Evolutionary conservation across 2,113 vertebrate species (phyloP).

Genomic region (Rallus limicola): DNA sequence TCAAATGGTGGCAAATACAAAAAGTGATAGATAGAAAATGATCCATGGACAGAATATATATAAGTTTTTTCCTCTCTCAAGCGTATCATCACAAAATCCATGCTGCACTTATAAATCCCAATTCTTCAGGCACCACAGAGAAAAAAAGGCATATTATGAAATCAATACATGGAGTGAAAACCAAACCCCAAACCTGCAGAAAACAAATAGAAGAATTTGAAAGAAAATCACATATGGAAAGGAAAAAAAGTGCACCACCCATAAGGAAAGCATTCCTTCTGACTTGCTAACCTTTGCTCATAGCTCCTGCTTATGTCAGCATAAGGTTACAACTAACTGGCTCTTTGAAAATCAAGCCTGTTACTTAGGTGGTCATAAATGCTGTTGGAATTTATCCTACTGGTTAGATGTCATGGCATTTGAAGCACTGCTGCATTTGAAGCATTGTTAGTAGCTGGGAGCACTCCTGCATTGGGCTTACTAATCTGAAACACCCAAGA

Average conservation of each 20-base stretch:
- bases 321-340: neutral
- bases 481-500: neutral
- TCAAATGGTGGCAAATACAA: neutral
- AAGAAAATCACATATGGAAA: neutral
- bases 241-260: neutral
- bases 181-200: neutral
- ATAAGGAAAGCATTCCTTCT: neutral
- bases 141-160: neutral
- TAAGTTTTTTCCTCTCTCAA: neutral
- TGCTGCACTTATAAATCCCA: neutral
- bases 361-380: neutral
- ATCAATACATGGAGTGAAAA: neutral
- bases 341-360: neutral
- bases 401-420: neutral
- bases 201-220: neutral
- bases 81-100: neutral
- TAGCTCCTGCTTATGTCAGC: neutral
- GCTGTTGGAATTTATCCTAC: neutral
- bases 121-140: neutral
- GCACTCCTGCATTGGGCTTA: neutral
- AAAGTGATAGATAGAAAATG: neutral
- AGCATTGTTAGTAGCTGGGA: neutral
- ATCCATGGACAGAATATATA: neutral
- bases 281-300: neutral
- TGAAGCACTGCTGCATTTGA: neutral